These are phyloP conservation scores for Idaea aversata DNA, from an alignment of 2,888 invertebrate species.

Conservation along the genomic window DNA sequence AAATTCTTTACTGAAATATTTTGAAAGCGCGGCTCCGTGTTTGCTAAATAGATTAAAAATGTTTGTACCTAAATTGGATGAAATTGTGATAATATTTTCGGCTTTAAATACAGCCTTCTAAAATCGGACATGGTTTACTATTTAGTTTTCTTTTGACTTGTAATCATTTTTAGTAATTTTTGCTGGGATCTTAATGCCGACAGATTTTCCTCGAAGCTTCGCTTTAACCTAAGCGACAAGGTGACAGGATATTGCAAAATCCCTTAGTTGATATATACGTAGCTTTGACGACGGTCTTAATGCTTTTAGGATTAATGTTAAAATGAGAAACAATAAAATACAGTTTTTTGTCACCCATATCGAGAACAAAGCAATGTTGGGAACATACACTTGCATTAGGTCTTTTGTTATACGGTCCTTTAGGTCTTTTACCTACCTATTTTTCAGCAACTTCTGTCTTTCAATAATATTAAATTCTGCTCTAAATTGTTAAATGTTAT, in stretches of 20 bases:
- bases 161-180: neutral
- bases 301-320: neutral
- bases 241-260: neutral
- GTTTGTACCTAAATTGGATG: conserved; percentile 13
- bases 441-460: neutral
- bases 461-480: neutral
- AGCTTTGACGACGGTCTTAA: neutral
- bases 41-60: conserved; percentile 11
- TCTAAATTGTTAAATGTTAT: neutral
- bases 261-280: neutral
- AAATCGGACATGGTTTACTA: neutral
- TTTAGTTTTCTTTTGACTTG: neutral
- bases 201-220: neutral
- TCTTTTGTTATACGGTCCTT: neutral
- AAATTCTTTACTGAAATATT: conserved; percentile 17
- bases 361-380: neutral
- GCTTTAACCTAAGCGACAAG: neutral
- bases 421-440: neutral
- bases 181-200: neutral
- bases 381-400: neutral
- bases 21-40: neutral
- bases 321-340: neutral
- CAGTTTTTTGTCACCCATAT: too few species aligned
- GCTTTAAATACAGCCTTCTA: neutral
- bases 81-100: conserved; percentile 9